These are phyloP conservation scores for Tichodroma muraria DNA, from an alignment of 2,113 vertebrate genomes.

Conservation along the genomic window DNA sequence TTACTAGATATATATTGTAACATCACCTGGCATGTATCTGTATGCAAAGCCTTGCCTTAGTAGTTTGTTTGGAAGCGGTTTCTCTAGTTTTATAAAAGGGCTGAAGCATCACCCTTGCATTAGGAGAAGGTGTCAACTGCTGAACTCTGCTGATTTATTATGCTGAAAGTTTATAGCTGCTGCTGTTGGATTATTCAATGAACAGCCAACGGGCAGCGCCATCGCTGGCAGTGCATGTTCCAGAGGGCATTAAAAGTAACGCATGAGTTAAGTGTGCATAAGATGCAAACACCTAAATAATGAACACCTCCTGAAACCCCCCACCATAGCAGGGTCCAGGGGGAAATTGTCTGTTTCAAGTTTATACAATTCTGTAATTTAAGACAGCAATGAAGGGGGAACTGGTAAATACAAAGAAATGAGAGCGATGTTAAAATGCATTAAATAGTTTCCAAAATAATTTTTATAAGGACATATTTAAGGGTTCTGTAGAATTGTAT, in stretches of 20 bases:
- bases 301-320: background rate
- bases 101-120: background rate
- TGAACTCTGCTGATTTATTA: background rate
- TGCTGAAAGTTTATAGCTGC: background rate
- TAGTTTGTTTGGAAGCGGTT: background rate
- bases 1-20: background rate
- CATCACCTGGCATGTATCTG: background rate
- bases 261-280: background rate
- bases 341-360: background rate
- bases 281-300: background rate
- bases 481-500: background rate
- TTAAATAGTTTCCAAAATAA: background rate
- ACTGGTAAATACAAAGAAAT: background rate
- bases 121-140: background rate
- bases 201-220: background rate
- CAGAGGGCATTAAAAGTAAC: background rate
- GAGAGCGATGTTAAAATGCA: background rate
- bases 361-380: background rate
- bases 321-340: rapidly evolving
- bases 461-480: background rate
- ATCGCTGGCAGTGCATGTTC: background rate
- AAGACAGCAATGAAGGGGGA: background rate
- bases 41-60: background rate
- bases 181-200: background rate
- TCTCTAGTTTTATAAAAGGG: background rate